These are phyloP conservation scores for Cirrhinus mrigala DNA, from an alignment of 2,797 vertebrate genomes.

Conservation along the genomic window DNA sequence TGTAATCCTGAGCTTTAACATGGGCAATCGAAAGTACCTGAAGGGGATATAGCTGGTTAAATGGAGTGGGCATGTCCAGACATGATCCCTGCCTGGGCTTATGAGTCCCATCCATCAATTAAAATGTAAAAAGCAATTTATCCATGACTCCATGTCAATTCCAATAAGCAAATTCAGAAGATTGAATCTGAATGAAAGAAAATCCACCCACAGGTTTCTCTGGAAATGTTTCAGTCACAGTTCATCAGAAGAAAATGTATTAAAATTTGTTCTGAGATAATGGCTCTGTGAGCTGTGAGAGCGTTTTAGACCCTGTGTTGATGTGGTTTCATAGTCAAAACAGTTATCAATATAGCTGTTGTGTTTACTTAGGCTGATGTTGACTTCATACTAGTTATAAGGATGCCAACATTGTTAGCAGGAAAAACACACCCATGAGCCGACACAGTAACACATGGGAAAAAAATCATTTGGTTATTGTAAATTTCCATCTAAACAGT, in stretches of 20 bases:
- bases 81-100: conserved; percentile 14
- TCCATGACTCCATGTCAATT: neutral
- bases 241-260: neutral
- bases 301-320: neutral
- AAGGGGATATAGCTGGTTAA: conserved; percentile 20
- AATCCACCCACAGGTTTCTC: neutral
- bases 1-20: conserved; percentile 46
- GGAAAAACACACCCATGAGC: conserved; percentile 2
- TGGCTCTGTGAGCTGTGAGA: conserved; percentile 16
- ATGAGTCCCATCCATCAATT: conserved; percentile 33
- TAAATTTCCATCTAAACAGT: neutral
- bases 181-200: conserved; percentile 14
- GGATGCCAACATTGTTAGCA: neutral
- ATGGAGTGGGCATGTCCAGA: conserved; percentile 38
- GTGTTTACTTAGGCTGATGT: conserved; percentile 19
- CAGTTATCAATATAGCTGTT: neutral
- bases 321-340: neutral
- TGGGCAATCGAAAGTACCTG: conserved; percentile 17
- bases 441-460: neutral
- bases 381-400: conserved; percentile 3
- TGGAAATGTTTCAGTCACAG: conserved; percentile 3
- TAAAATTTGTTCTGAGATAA: neutral
- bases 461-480: neutral
- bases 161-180: conserved; percentile 2
- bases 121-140: conserved; percentile 33